Base-by-base conservation (phyloP, 2,797 vertebrate genomes). In the Phataginus tricuspis region DNA sequence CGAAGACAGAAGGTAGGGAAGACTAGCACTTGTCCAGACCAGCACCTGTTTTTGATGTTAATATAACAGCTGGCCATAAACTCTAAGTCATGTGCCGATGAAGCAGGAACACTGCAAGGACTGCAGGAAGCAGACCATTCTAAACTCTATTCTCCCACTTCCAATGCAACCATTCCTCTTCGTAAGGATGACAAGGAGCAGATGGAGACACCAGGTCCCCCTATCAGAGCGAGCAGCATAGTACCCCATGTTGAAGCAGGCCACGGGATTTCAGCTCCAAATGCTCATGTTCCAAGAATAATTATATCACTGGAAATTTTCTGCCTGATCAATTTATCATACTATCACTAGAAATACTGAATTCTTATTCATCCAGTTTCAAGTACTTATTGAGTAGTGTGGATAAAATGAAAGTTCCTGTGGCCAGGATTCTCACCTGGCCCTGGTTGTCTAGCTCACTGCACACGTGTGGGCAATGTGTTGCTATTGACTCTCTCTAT, bases 201-300 rank as follows among this genome's bases (percentile, higher is more conserved):
- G 29, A 75, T 27, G 57, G 49, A 29, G 42, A 57, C 5, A 18
- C 64, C 15, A 34, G 29, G 29, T 39, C 75, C 61, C 63, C n/a
- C 23, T 10, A 0, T 61, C 71, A 69, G n/a, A n/a, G n/a, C n/a
- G 0, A 93, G 82, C 4, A 23, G 66, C 1, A 0, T 7, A 1
- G 13, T 21, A 4, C 42, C 90, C n/a, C 25, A 25, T 18, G 55
- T 14, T 27, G 45, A 90, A 27, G 57, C 29, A 49, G 49, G 27
- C 0, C 2, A 75, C 68, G 49, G 31, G n/a, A 86, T 45, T 45
- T 80, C 34, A 29, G 37, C 25, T 69, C 25, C 59, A 63, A 23
- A 69, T 11, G 31, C n/a, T 87, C 23, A 13, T 29, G 34, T 59
- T 68, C 79, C 19, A 14, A 63, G 71, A 55, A 42, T 80, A 16